Conservation (phyloP, 2,797 vertebrate species). For the Sternarchorhynchus goeldii region DNA sequence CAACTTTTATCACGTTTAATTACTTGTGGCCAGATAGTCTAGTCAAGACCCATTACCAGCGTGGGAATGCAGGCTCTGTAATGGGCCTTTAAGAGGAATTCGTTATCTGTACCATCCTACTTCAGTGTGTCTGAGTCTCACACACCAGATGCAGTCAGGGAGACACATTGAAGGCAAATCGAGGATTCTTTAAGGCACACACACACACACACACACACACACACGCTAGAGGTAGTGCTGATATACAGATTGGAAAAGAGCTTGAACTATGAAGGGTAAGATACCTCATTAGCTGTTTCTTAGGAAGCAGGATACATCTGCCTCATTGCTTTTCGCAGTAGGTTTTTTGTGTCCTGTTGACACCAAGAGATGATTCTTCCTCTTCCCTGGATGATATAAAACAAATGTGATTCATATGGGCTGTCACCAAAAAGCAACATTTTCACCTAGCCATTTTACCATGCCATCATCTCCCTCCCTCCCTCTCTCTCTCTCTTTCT, state of each 20-base stretch:
- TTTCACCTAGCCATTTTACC: slow-evolving; percentile 4
- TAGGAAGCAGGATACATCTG: slow-evolving; percentile 47
- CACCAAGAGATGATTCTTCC: slow-evolving; percentile 31
- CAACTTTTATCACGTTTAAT: slow-evolving; percentile 53
- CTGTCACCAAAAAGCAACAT: slow-evolving; percentile 23
- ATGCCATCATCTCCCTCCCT: not conserved
- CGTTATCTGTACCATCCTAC: slow-evolving; percentile 48
- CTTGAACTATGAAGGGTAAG: slow-evolving; percentile 26
- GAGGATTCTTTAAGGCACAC: not conserved
- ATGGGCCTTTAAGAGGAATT: slow-evolving; percentile 54
- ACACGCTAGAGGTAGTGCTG: not conserved
- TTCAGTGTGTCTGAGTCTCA: slow-evolving; percentile 44
- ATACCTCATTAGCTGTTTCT: slow-evolving; percentile 56
- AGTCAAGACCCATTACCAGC: slow-evolving; percentile 55
- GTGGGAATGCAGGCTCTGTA: slow-evolving; percentile 47
- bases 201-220: not conserved
- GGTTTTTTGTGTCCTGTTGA: slow-evolving; percentile 41
- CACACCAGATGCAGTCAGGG: slow-evolving; percentile 14
- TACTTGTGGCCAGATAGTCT: slow-evolving; percentile 57
- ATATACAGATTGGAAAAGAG: slow-evolving; percentile 1
- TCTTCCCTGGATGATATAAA: slow-evolving; percentile 46
- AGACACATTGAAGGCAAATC: slow-evolving; percentile 25
- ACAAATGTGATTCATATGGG: slow-evolving; percentile 48
- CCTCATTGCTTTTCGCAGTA: slow-evolving; percentile 39
- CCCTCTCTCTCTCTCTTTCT: not conserved